phyloP scores from a whole-genome alignment of 2,797 vertebrate genomes.

The Argyrosomus regius region DNA sequence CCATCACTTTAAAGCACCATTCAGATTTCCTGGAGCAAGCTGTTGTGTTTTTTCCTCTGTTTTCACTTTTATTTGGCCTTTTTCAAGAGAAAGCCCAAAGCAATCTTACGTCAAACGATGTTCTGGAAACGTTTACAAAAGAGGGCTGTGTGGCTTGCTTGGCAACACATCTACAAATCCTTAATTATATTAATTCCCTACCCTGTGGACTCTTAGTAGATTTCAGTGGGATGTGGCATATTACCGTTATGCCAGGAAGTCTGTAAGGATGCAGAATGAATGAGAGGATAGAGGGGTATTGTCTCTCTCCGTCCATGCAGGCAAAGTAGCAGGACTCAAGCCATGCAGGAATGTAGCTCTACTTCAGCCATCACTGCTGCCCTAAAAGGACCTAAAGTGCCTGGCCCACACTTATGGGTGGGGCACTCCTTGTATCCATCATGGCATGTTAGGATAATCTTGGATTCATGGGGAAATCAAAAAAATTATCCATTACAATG shows the following conservation, averaged over 20 bases:
- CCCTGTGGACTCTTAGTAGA: conserved; percentile 56
- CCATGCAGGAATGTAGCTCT: conserved; percentile 49
- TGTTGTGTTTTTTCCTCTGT: conserved; percentile 33
- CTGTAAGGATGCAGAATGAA: conserved; percentile 63
- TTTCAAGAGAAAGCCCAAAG: conserved; percentile 47
- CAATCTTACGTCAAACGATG: conserved; percentile 62
- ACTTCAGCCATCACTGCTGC: conserved; percentile 47
- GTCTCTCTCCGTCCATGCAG: conserved; percentile 64
- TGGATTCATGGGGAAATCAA: conserved; percentile 51
- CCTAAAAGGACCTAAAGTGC: conserved; percentile 72
- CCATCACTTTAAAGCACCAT: conserved; percentile 14
- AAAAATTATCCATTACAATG: conserved; percentile 12
- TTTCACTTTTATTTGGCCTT: conserved; percentile 54
- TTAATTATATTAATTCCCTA: conserved; percentile 70
- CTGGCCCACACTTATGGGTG: conserved; percentile 47
- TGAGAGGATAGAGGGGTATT: conserved; percentile 71
- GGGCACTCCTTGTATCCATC: conserved; percentile 48
- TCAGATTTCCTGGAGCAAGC: conserved; percentile 8
- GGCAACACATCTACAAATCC: conserved; percentile 67
- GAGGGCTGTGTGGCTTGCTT: conserved; percentile 64
- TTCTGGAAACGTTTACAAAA: conserved; percentile 80
- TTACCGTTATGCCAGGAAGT: conserved; percentile 60
- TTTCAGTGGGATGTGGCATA: conserved; percentile 71
- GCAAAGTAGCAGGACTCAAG: conserved; percentile 54
- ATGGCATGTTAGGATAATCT: conserved; percentile 48